Percentiles rank a stretch among this genome's conserved stretches.
Evolutionary conservation across 2,113 vertebrate species (phyloP).

Genomic region (Tragelaphus strepsiceros): DNA sequence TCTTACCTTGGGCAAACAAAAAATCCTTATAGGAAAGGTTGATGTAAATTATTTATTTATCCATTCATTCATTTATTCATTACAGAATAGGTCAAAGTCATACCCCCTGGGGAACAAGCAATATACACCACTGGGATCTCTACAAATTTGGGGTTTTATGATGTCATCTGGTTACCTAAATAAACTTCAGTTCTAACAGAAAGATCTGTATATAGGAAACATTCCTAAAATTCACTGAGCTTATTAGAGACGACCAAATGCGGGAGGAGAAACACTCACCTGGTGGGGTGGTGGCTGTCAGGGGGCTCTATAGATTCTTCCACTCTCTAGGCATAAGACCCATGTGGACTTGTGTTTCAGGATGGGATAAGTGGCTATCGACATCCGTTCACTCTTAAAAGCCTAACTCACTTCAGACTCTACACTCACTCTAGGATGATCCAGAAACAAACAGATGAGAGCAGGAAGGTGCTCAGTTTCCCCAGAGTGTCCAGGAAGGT

Average conservation of each 20-base stretch:
- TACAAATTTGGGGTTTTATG: not conserved
- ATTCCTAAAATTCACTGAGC: not conserved
- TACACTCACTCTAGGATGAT: not conserved
- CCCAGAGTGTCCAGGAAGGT: not conserved
- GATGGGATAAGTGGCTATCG: not conserved
- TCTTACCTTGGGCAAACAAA: not conserved
- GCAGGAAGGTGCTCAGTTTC: not conserved
- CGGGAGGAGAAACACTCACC: not conserved
- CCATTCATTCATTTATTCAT: not conserved
- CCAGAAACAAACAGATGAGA: not conserved
- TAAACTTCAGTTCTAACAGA: not conserved
- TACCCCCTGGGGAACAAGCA: not conserved
- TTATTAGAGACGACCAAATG: not conserved
- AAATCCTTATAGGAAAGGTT: slow-evolving; percentile 23
- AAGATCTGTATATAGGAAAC: not conserved
- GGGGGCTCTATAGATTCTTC: not conserved
- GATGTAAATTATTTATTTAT: slow-evolving; percentile 18
- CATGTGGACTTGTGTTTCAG: not conserved
- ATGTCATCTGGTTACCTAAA: not conserved
- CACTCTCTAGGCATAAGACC: not conserved
- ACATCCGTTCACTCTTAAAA: not conserved
- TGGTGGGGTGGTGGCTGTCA: rapidly evolving
- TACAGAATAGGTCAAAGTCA: not conserved
- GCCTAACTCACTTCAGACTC: not conserved
- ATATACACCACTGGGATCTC: not conserved